These are phyloP conservation scores for Liparis tanakae DNA, from an alignment of 2,797 vertebrate genomes.

Conservation along the genomic window DNA sequence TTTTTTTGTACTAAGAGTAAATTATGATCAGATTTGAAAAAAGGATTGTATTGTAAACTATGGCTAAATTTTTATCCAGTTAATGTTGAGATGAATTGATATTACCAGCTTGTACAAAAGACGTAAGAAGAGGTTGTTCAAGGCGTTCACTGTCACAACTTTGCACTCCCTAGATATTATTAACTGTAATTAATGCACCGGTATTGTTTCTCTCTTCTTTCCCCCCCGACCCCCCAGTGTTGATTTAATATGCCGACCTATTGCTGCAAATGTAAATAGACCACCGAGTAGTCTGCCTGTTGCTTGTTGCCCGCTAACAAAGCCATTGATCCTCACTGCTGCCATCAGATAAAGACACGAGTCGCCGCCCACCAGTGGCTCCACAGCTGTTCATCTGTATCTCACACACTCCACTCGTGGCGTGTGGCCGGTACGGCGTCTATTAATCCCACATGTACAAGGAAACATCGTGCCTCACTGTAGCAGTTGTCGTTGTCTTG, in stretches of 20 bases:
- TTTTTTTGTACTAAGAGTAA: conserved; percentile 95
- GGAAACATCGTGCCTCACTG: conserved; percentile 89
- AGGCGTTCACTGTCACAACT: conserved; percentile 90
- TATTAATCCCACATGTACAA: conserved; percentile 54
- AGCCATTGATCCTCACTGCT: conserved; percentile 69
- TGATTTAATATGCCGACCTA: conserved; percentile 61
- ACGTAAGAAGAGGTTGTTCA: conserved; percentile 89
- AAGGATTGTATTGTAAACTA: conserved; percentile 99
- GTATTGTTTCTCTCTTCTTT: conserved; percentile 26
- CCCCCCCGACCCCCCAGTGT: conserved; percentile 7
- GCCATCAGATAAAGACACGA: conserved; percentile 64
- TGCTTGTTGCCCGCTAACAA: conserved; percentile 69
- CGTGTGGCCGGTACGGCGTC: conserved; percentile 42
- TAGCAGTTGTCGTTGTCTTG: conserved; percentile 90
- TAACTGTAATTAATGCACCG: conserved; percentile 61
- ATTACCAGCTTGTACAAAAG: conserved; percentile 93
- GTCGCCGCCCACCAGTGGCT: conserved; percentile 47
- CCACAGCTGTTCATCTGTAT: conserved; percentile 55
- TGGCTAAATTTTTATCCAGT: conserved; percentile 94
- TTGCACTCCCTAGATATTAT: conserved; percentile 88
- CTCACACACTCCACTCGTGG: conserved; percentile 33
- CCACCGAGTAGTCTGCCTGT: conserved; percentile 65
- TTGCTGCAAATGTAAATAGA: conserved; percentile 76
- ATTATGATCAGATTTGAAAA: conserved; percentile 88
- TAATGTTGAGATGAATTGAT: conserved; percentile 86